Evolutionary conservation across 1,140 invertebrate species (phyloP).

Genomic region (Cyphomyrmex costatus): DNA sequence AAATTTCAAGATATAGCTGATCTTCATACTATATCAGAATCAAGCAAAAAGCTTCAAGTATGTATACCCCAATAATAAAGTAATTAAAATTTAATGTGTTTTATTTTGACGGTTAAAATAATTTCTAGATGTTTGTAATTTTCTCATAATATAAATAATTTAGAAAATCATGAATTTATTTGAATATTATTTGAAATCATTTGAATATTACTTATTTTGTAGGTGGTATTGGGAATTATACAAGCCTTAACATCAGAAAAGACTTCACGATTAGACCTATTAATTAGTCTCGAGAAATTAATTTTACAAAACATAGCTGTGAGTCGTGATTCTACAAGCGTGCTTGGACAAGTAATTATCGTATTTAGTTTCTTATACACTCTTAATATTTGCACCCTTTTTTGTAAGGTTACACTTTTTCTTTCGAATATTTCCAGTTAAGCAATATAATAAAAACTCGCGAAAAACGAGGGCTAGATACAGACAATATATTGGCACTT

Average conservation of each 20-base stretch:
- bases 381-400: background rate
- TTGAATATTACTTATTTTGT: slow-evolving; percentile 83
- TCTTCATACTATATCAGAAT: slow-evolving; percentile 72
- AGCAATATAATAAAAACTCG: slow-evolving; percentile 88
- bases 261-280: slow-evolving; percentile 86
- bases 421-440: slow-evolving; percentile 83
- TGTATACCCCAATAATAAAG: background rate
- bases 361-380: slow-evolving; percentile 22
- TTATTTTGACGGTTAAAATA: background rate
- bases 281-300: slow-evolving; percentile 88
- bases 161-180: slow-evolving; percentile 39
- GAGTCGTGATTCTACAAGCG: slow-evolving; percentile 88
- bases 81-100: background rate
- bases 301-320: slow-evolving; percentile 88
- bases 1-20: slow-evolving; percentile 79
- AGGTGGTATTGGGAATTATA: slow-evolving; percentile 88
- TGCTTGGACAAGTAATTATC: slow-evolving; percentile 87
- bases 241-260: slow-evolving; percentile 88
- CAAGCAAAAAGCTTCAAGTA: slow-evolving; percentile 86
- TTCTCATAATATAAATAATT: background rate
- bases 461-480: slow-evolving; percentile 86
- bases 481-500: slow-evolving; percentile 89
- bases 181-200: slow-evolving; percentile 77
- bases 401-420: slow-evolving; percentile 32
- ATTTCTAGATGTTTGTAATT: slow-evolving; percentile 26